phyloP scores from a whole-genome alignment of 1,140 invertebrate genomes.

The Tetragnatha versicolor region DNA sequence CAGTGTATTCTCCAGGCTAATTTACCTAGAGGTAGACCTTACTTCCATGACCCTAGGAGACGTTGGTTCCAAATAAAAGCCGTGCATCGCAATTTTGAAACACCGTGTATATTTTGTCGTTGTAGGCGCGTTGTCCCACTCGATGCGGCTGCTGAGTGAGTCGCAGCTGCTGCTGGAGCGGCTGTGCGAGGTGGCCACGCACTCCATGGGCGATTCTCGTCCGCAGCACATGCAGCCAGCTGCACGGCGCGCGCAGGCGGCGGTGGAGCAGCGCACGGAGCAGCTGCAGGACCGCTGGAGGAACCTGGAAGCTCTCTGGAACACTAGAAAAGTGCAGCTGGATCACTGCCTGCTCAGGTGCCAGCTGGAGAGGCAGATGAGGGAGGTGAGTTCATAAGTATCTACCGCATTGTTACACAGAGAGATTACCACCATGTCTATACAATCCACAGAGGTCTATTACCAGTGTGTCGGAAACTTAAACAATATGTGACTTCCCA shows the following conservation, averaged over 20 bases:
- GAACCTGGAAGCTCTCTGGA: slow-evolving; percentile 77
- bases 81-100: no score
- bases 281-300: slow-evolving; percentile 78
- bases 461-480: no score
- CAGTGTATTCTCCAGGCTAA: no score
- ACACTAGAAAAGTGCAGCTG: slow-evolving; percentile 70
- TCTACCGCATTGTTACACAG: background rate
- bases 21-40: no score
- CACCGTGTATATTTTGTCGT: no score
- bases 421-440: no score
- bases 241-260: slow-evolving; percentile 70
- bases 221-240: slow-evolving; percentile 73
- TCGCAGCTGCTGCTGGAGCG: slow-evolving; percentile 78
- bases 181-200: slow-evolving; percentile 72
- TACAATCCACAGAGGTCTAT: no score
- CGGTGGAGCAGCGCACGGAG: slow-evolving; percentile 79
- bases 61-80: no score
- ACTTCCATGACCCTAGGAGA: no score
- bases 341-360: slow-evolving; percentile 81
- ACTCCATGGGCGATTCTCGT: slow-evolving; percentile 75
- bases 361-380: slow-evolving; percentile 75
- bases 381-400: slow-evolving; percentile 67
- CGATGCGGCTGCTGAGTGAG: slow-evolving; percentile 79
- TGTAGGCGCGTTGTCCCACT: slow-evolving; percentile 74
- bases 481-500: no score